Conservation (phyloP, 1,140 invertebrate genomes). For the Drosophila rufa region DNA sequence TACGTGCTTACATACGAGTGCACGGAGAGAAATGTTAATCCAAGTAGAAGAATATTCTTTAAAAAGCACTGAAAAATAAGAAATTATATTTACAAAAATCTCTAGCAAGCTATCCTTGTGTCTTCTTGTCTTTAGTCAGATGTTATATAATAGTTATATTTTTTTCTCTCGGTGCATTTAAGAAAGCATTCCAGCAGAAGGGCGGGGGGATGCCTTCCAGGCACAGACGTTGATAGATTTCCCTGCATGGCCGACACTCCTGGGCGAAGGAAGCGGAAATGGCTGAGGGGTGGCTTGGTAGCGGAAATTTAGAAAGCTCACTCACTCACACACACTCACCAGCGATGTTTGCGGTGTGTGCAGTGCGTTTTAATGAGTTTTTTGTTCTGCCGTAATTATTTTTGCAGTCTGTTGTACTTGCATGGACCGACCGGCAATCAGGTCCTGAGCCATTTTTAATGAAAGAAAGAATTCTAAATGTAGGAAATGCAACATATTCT, state of each 20-base stretch:
- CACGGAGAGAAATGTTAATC: background rate
- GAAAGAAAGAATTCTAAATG: slow-evolving; percentile 40
- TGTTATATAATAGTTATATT: background rate
- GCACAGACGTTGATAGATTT: slow-evolving; percentile 79
- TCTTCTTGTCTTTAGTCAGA: background rate
- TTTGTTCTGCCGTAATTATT: slow-evolving; percentile 72
- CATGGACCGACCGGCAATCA: slow-evolving; percentile 37
- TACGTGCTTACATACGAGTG: slow-evolving; percentile 25
- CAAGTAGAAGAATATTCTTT: too few relatives aligned
- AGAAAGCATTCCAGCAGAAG: slow-evolving; percentile 16
- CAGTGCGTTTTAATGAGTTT: slow-evolving; percentile 75
- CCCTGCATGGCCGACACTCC: slow-evolving; percentile 42
- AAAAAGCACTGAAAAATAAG: fast-evolving
- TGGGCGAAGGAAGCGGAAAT: slow-evolving; percentile 39
- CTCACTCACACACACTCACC: slow-evolving; percentile 20
- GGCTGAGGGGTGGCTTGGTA: slow-evolving; percentile 3
- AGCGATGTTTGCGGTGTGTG: slow-evolving; percentile 53
- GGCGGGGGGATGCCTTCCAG: slow-evolving; percentile 32
- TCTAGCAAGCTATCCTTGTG: background rate
- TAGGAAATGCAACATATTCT: slow-evolving; percentile 23
- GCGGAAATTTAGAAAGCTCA: slow-evolving; percentile 34
- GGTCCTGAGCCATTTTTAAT: slow-evolving; percentile 37
- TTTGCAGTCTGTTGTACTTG: slow-evolving; percentile 48
- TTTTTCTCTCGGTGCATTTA: slow-evolving; percentile 10
- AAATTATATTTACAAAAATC: background rate